phyloP scores from a whole-genome alignment of 2,888 invertebrate species.

The Rotaria sp. region DNA sequence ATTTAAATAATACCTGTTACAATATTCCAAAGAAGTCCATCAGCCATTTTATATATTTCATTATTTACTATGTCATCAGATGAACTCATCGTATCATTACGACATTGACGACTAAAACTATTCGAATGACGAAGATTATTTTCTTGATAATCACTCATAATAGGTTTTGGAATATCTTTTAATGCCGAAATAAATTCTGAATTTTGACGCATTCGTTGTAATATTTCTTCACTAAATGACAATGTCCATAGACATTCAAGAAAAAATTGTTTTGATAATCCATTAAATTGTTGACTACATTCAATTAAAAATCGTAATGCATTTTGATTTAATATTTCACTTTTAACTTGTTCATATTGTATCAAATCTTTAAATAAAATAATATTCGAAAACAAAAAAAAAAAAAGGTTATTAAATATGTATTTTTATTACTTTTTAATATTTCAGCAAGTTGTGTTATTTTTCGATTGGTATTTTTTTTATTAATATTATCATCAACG shows the following conservation, averaged over 20 bases:
- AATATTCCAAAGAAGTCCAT: background rate
- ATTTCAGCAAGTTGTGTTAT: background rate
- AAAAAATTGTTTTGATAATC: background rate
- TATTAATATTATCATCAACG: too few relatives aligned
- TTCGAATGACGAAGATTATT: background rate
- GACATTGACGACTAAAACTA: too few relatives aligned
- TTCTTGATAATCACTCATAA: background rate
- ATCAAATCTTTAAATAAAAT: background rate
- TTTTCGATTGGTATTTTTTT: background rate
- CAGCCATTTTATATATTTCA: background rate
- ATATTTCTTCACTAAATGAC: background rate
- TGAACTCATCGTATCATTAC: background rate
- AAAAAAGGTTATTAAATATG: background rate
- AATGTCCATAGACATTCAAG: background rate
- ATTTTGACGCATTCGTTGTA: background rate
- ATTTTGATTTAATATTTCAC: background rate
- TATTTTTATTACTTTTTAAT: background rate
- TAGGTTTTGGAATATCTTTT: background rate
- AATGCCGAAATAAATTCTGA: background rate
- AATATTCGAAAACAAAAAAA: background rate
- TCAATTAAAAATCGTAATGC: background rate
- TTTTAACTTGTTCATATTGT: background rate
- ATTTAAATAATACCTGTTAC: background rate
- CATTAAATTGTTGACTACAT: background rate
- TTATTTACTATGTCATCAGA: background rate